A percentile compares a stretch with the other conserved stretches of the same genome.
Conservation (phyloP, 1,140 invertebrate species). For the Hermatobates lingyangjiaoensis region DNA sequence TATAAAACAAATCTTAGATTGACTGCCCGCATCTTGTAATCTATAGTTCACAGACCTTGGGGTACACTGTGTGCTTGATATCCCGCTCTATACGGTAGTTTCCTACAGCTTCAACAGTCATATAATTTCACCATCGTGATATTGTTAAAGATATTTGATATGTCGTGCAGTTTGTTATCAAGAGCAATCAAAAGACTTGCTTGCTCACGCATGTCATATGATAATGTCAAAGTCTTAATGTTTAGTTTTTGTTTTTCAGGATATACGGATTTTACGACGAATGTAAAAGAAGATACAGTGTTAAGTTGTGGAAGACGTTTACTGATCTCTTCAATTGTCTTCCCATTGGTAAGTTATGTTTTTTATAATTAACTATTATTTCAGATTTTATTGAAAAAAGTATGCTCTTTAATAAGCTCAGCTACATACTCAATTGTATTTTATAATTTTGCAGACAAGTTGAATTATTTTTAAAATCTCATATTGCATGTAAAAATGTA, state of each 20-base stretch:
- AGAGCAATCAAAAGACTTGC: no score
- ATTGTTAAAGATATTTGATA: no score
- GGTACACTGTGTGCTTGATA: no score
- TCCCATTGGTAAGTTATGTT: constrained; percentile 38
- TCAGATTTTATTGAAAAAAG: neutral
- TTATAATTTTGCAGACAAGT: neutral
- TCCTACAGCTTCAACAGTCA: no score
- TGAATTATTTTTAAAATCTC: neutral
- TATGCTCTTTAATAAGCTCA: neutral
- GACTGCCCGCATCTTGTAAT: no score
- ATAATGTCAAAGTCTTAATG: constrained; percentile 34
- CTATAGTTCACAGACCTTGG: no score
- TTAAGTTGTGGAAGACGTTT: constrained; percentile 97
- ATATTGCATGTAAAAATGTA: neutral
- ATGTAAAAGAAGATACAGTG: constrained; percentile 69
- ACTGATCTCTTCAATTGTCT: constrained; percentile 98
- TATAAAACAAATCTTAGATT: no score
- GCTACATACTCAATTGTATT: neutral
- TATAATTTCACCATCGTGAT: no score
- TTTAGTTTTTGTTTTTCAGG: no score
- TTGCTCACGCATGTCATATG: no score
- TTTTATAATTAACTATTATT: neutral
- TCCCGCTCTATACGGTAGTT: no score
- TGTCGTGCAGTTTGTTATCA: no score
- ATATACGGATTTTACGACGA: constrained; percentile 39